Conservation (phyloP, 1,140 invertebrate species). For the Bradysia coprophila region DNA sequence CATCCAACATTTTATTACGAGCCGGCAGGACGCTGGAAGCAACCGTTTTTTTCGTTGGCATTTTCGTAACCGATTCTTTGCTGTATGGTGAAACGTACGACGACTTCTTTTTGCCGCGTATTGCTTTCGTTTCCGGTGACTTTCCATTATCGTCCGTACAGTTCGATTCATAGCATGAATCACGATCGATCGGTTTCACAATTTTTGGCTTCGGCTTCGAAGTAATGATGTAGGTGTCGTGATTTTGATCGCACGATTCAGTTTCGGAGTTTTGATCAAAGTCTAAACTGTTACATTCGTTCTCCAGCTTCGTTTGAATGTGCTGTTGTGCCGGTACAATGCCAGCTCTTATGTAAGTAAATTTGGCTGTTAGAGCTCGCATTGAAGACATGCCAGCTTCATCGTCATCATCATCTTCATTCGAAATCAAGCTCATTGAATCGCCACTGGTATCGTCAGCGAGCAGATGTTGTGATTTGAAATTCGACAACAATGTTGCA, state of each 20-base stretch:
- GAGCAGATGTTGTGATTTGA: too few relatives aligned
- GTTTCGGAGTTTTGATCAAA: constrained; percentile 32
- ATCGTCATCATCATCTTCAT: constrained; percentile 30
- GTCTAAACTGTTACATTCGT: constrained; percentile 20
- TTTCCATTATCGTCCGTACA: constrained; percentile 15
- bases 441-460: background rate
- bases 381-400: constrained; percentile 29
- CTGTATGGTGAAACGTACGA: constrained; percentile 42
- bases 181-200: background rate
- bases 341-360: constrained; percentile 11
- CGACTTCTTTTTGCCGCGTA: constrained; percentile 58
- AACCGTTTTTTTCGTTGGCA: constrained; percentile 8
- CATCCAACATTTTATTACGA: constrained; percentile 9
- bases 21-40: constrained; percentile 9
- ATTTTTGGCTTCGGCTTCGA: background rate
- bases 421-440: background rate
- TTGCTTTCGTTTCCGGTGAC: constrained; percentile 33
- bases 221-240: background rate
- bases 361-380: constrained; percentile 14
- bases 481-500: too few relatives aligned
- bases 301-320: background rate
- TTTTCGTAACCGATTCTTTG: constrained; percentile 18
- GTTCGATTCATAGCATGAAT: constrained; percentile 4
- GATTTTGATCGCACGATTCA: constrained; percentile 14
- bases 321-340: background rate